A percentile compares a stretch with the other conserved stretches of the same genome.
phyloP scores from a whole-genome alignment of 1,140 invertebrate genomes.

The Lamellibrachia luymesi region DNA sequence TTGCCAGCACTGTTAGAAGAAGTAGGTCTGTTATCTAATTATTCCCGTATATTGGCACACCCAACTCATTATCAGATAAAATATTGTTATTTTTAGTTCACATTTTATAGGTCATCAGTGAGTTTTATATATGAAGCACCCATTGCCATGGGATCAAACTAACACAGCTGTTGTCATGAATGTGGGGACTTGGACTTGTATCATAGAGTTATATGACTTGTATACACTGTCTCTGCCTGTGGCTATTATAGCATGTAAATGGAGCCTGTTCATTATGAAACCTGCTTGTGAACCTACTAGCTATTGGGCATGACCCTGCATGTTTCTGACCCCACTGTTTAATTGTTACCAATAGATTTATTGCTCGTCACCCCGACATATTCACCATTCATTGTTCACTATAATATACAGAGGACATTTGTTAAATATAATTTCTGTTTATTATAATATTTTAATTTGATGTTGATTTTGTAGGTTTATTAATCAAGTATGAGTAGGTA shows the following conservation, averaged over 20 bases:
- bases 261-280: neutral
- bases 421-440: too few relatives aligned
- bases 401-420: neutral
- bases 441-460: too few relatives aligned
- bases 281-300: neutral
- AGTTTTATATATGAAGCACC: neutral
- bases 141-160: neutral
- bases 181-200: neutral
- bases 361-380: neutral
- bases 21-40: neutral
- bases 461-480: neutral
- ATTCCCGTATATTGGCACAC: neutral
- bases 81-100: neutral
- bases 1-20: neutral
- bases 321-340: neutral
- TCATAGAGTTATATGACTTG: neutral
- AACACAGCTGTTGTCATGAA: neutral
- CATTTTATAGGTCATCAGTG: neutral
- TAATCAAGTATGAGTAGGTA: neutral
- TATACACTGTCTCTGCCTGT: neutral
- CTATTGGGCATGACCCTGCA: neutral
- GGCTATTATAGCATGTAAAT: neutral
- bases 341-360: neutral
- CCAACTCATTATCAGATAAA: neutral
- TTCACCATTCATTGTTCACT: neutral